phyloP scores from a whole-genome alignment of 2,888 invertebrate species.

The Ptychoptera albimana region DNA sequence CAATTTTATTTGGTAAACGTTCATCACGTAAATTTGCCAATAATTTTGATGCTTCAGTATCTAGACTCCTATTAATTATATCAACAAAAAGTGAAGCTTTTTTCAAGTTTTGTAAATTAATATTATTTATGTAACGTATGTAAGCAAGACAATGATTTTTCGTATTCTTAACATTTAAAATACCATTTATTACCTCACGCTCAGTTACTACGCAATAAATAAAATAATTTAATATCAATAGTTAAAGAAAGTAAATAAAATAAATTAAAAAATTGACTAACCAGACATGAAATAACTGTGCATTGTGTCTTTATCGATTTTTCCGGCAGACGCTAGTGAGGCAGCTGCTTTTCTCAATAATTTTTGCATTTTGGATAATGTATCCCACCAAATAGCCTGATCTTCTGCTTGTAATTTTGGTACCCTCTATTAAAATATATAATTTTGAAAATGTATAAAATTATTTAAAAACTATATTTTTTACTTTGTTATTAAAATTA shows the following conservation, averaged over 20 bases:
- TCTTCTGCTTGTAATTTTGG: constrained; percentile 93
- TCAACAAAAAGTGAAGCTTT: constrained; percentile 93
- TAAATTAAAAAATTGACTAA: not conserved
- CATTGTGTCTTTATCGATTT: constrained; percentile 82
- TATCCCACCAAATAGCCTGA: constrained; percentile 97
- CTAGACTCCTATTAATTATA: constrained; percentile 79
- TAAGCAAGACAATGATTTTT: constrained; percentile 93
- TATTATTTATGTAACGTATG: constrained; percentile 90
- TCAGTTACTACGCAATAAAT: constrained; percentile 77
- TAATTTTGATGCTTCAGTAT: constrained; percentile 82
- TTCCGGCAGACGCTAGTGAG: constrained; percentile 66
- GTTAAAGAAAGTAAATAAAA: not conserved
- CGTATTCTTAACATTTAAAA: constrained; percentile 83
- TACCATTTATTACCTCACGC: constrained; percentile 91
- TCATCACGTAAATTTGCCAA: constrained; percentile 81
- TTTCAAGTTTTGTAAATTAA: constrained; percentile 86
- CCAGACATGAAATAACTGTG: constrained; percentile 96
- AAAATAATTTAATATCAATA: constrained; percentile 3
- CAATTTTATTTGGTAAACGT: constrained; percentile 74
- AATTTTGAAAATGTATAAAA: not conserved
- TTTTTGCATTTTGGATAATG: constrained; percentile 87
- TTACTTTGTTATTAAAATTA: constrained; percentile 94
- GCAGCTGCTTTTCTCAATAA: constrained; percentile 80
- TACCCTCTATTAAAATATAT: constrained; percentile 45
- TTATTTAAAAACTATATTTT: too few relatives aligned